Base-by-base conservation (phyloP, 2,113 vertebrate genomes). In the Hippopotamus amphibius region DNA sequence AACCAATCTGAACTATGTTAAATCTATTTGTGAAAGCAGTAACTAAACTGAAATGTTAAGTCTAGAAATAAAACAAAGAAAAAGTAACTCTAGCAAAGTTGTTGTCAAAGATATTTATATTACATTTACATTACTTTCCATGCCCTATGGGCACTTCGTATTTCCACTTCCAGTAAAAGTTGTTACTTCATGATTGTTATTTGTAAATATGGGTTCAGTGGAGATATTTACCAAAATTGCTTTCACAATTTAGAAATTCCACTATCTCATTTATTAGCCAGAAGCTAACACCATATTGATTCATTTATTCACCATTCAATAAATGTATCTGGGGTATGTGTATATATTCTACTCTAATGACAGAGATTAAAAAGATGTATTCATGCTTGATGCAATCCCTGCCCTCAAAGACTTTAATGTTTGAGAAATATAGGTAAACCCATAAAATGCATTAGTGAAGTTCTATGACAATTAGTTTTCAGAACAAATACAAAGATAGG, bases 31-130 rank as follows among this genome's bases (percentile, higher is more conserved):
- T 33, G 26, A 85, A 95, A 88, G 13, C 28, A 96, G 14, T 86
- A 97, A 96, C 59, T 90, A 66, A 76, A 95, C 63, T 69, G 63
- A 76, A 95, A 7, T 90, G 10, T 63, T 88, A 90, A 83, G 48
- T 61, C 13, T 63, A 53, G 66, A 55, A 11, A 61, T 57, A 82
- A 19, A 82, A 63, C 63, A 61, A 80, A 63, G 5, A 86, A 83
- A 94, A 65, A 72, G 50, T 15, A 91, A 92, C 21, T 94, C 3
- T 74, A 79, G 19, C 33, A 91, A 68, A 50, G 24, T 57, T 93
- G 46, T 37, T 79, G 46, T 71, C 41, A 61, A 46, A 92, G 50
- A 84, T 80, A 74, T 72, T 95, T 76, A 61, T 3, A 43, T 89
- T 72, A 24, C 21, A 68, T 53, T 82, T 48, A 28, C 66, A 37